phyloP scores from a whole-genome alignment of 2,888 invertebrate genomes.

The Pseudococcus longispinus region DNA sequence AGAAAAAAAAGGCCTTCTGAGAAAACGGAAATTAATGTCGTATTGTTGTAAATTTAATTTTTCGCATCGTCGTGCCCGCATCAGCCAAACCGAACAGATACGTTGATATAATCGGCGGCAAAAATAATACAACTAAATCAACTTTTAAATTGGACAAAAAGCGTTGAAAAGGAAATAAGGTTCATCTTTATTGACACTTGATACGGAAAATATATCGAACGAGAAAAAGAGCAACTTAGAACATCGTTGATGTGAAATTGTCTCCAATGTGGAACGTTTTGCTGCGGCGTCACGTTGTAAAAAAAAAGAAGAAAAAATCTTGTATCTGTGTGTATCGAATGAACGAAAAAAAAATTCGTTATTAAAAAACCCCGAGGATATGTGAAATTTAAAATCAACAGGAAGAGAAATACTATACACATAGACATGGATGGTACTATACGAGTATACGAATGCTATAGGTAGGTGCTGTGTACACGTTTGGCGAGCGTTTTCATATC shows the following conservation, averaged over 20 bases:
- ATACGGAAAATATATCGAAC: neutral
- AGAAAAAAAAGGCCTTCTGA: neutral
- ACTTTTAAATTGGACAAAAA: neutral
- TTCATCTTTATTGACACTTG: neutral
- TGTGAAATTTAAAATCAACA: slow-evolving; percentile 27
- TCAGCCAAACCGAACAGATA: neutral
- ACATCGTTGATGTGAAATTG: neutral
- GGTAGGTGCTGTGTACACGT: neutral
- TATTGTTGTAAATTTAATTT: slow-evolving; percentile 33
- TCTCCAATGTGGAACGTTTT: neutral
- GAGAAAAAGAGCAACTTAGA: slow-evolving; percentile 7
- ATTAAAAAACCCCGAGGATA: neutral
- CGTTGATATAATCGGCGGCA: neutral
- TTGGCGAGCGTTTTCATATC: neutral
- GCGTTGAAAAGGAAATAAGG: neutral
- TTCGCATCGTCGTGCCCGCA: neutral
- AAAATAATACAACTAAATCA: slow-evolving; percentile 20
- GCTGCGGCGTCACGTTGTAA: neutral
- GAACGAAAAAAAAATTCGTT: neutral
- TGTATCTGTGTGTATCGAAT: neutral
- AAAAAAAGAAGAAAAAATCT: neutral
- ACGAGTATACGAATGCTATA: neutral
- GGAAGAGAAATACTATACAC: neutral
- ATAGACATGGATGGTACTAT: neutral
- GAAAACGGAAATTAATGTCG: slow-evolving; percentile 24